Base-by-base conservation (phyloP, 1,140 invertebrate genomes). In the Sycophaga agraensis region DNA sequence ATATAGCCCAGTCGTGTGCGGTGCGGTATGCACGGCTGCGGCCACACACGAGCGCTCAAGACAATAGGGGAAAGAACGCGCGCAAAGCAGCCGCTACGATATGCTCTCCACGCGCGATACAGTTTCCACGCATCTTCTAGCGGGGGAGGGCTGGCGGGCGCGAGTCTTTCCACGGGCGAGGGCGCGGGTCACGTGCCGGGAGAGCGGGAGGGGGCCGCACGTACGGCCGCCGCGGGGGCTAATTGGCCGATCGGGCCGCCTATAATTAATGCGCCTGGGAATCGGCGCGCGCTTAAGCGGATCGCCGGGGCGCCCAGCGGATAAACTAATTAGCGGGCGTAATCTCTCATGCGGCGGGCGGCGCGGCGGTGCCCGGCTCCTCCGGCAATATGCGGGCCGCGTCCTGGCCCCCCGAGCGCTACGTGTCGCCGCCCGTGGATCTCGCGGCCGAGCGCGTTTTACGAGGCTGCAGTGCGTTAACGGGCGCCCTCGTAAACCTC, bases 261-360 rank as follows among this genome's bases (percentile, higher is more conserved):
- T 68, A 62, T 73, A 67, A 76, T 76, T 76, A 75, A 75, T 74
- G 73, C 72, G 66, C 61, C 59, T n/a, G n/a, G 6, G 37, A 40
- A 16, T 16, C 65, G 65, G 68, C 68, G 62, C 64, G 61, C 68
- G 73, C 70, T 73, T 70, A 72, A 67, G 68, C 68, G 68, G 70
- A 70, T 71, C 73, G 70, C n/a, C n/a, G n/a, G n/a, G n/a, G n/a
- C 60, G 68, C 51, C 22, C 67, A n/a, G n/a, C n/a, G 57, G 68
- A 68, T 70, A 65, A 71, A 73, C 70, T 75, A 76, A 77, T 77
- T 77, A 71, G 68, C 66, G 70, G 48, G 53, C 50, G 42, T 53
- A 54, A 61, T 46, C 49, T 54, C 46, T 34, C 55, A 48, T 42
- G 51, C 14, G 48, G 43, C 34, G 19, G 40, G 49, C 37, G 31